phyloP scores from a whole-genome alignment of 2,888 invertebrate species.

The Pseudolycoriella hygida region DNA sequence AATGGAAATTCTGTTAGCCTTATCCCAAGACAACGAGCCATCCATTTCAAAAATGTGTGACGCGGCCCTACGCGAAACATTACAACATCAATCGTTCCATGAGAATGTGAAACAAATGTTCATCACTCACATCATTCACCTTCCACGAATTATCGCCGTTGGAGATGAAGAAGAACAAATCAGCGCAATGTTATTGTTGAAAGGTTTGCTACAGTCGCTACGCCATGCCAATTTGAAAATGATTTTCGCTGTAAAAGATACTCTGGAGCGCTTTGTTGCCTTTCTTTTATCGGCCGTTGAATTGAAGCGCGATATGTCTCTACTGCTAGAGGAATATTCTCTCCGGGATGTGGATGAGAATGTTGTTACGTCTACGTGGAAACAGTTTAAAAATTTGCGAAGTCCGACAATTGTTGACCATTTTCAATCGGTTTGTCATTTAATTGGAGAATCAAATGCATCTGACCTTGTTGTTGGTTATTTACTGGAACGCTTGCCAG shows the following conservation, averaged over 20 bases:
- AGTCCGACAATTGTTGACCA: slow-evolving; percentile 29
- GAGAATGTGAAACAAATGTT: slow-evolving; percentile 23
- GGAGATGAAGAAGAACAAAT: slow-evolving; percentile 46
- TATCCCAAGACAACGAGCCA: slow-evolving; percentile 45
- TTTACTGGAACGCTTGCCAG: slow-evolving; percentile 38
- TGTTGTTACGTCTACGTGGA: slow-evolving; percentile 38
- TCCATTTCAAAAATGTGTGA: slow-evolving; percentile 32
- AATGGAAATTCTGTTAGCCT: slow-evolving; percentile 46
- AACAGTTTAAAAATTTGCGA: slow-evolving; percentile 40
- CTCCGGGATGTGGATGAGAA: slow-evolving; percentile 23
- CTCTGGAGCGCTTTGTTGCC: slow-evolving; percentile 37
- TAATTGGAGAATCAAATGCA: slow-evolving; percentile 37
- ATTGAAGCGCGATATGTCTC: slow-evolving; percentile 30
- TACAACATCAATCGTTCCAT: too few relatives aligned
- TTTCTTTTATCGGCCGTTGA: slow-evolving; percentile 36
- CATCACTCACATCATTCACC: slow-evolving; percentile 36
- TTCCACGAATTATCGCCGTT: slow-evolving; percentile 48
- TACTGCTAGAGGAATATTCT: slow-evolving; percentile 34
- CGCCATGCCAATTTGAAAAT: slow-evolving; percentile 35
- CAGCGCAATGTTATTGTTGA: slow-evolving; percentile 40
- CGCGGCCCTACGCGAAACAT: slow-evolving; percentile 30
- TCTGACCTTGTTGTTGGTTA: slow-evolving; percentile 40
- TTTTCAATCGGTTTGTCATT: slow-evolving; percentile 35
- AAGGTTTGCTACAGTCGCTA: slow-evolving; percentile 46
- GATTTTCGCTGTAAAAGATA: slow-evolving; percentile 34